phyloP scores from a whole-genome alignment of 2,797 vertebrate species.

The Netta rufina region DNA sequence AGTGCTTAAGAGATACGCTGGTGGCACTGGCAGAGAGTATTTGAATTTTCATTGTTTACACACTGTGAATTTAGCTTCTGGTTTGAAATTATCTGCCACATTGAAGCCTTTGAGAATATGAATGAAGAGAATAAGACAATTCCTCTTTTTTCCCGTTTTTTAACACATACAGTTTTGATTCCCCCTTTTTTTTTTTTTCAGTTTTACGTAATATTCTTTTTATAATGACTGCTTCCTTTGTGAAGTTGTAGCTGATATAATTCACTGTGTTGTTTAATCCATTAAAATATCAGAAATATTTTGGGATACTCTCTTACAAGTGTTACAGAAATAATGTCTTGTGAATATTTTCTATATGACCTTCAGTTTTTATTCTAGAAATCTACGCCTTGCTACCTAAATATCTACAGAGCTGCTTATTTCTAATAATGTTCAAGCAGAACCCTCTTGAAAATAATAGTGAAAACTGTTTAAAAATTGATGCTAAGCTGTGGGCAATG shows the following conservation, averaged over 20 bases:
- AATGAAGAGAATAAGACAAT: slow-evolving; percentile 1
- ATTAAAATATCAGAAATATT: background rate
- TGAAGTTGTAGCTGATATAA: background rate
- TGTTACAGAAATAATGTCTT: background rate
- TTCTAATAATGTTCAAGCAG: background rate
- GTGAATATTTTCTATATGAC: background rate
- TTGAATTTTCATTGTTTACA: slow-evolving; percentile 72
- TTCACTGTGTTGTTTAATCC: background rate
- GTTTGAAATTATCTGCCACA: slow-evolving; percentile 51
- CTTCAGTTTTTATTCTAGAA: background rate
- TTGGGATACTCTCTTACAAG: background rate
- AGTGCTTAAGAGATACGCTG: slow-evolving; percentile 51
- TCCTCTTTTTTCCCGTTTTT: background rate
- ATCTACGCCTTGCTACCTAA: background rate
- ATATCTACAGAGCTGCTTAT: background rate
- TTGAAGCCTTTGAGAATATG: slow-evolving; percentile 42
- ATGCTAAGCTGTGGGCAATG: background rate
- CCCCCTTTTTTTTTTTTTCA: background rate
- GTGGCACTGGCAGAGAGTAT: slow-evolving; percentile 20
- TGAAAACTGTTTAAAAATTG: background rate
- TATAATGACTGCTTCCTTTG: background rate
- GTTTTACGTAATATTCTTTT: background rate
- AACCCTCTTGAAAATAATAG: background rate
- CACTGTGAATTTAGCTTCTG: slow-evolving; percentile 57
- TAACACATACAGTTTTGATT: background rate